Percentiles rank a stretch among this genome's conserved stretches.
phyloP scores from a whole-genome alignment of 2,888 invertebrate species.

The Dorcus hopei region DNA sequence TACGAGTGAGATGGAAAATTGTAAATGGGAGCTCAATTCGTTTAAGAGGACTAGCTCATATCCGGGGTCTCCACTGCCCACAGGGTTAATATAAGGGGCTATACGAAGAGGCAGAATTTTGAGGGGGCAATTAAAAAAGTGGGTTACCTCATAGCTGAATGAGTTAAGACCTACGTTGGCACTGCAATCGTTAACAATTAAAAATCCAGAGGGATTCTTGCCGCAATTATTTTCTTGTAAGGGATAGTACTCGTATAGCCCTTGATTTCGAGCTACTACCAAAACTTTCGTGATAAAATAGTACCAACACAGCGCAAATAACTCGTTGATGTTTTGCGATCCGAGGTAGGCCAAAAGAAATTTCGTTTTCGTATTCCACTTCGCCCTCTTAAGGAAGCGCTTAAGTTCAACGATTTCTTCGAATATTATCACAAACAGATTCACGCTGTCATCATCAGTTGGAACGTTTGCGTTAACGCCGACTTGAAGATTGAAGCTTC shows the following conservation, averaged over 20 bases:
- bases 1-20: constrained; percentile 23
- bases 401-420: neutral
- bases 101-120: constrained; percentile 17
- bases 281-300: constrained; percentile 9
- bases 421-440: constrained; percentile 5
- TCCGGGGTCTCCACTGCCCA: constrained; percentile 22
- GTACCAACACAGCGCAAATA: constrained; percentile 8
- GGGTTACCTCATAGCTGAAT: neutral
- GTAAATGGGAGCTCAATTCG: constrained; percentile 20
- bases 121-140: constrained; percentile 21
- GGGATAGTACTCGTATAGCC: neutral
- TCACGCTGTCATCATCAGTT: no score
- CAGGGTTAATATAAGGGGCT: constrained; percentile 24
- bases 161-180: neutral
- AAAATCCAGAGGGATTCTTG: neutral
- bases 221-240: neutral
- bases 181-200: neutral
- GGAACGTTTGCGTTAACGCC: no score
- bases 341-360: constrained; percentile 4
- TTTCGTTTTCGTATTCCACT: constrained; percentile 7
- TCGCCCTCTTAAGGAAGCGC: neutral
- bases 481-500: no score
- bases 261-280: neutral
- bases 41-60: constrained; percentile 23
- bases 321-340: neutral